Evolutionary conservation across 2,888 invertebrate genomes (phyloP), one percentile per base, ranked within the genome.

Genomic region (Oxycera nigricornis): DNA sequence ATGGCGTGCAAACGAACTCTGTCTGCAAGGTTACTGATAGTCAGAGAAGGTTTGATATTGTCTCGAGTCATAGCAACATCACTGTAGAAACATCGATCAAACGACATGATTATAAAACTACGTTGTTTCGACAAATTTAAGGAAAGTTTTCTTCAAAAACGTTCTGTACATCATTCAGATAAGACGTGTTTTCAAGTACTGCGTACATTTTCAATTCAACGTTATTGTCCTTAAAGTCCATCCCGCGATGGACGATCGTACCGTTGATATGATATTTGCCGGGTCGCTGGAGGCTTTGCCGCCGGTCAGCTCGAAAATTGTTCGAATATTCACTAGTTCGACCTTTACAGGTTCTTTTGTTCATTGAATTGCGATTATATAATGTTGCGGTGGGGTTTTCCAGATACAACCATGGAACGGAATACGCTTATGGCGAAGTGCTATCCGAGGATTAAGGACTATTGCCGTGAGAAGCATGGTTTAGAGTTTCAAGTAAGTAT

Each of bases 351-450:
- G 97, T 96, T 86, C 85, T 79, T 80, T 74, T 11, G 41, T 9
- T 59, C 24, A 7, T n/a, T 20, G 6, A 30, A 24, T 17, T 26
- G 1, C 65, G 59, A n/a, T 68, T 28, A 26, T 41, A 28, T 59
- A 30, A 28, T 39, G 22, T 72, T 22, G 3, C 2, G 11, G 31
- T 31, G 28, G 39, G 17, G 2, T 62, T 39, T 50, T 86, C 50
- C 84, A 97, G 98, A 98, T 82, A 98, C 98, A 0, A 95, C 97
- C 0, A 93, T 97, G 91, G 98, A 98, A 83, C 88, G 98, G 77
- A 98, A 98, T 83, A 97, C 97, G 0, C 83, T 98, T 75, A 98
- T 98, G 98, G 96, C 98, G 1, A 96, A 97, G 83, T 97, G 98
- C 78, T 98, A 98, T 84, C 98, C 98, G 0, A 92, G 93, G 82